Evolutionary conservation across 2,888 invertebrate genomes (phyloP).

Genomic region (Mechanitis messenoides): DNA sequence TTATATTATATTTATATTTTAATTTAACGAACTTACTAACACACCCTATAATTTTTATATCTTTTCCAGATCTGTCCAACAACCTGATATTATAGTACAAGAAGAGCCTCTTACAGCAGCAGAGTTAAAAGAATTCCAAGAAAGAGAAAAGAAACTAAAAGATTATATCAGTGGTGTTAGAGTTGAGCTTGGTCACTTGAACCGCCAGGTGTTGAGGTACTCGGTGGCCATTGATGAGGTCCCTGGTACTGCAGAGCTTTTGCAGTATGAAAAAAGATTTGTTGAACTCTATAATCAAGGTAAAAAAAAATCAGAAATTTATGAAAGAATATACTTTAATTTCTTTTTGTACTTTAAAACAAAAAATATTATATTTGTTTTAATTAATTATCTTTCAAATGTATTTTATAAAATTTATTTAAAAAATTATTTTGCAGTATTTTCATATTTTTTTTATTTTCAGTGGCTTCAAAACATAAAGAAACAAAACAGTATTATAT

Average conservation of each 20-base stretch:
- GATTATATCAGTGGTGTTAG: constrained; percentile 58
- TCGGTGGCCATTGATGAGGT: constrained; percentile 93
- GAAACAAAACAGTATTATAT: constrained; percentile 99
- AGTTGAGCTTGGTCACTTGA: constrained; percentile 85
- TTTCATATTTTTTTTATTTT: constrained; percentile 34
- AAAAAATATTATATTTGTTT: too few relatives aligned
- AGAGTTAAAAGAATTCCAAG: constrained; percentile 60
- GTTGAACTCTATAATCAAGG: constrained; percentile 97
- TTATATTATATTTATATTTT: too few relatives aligned
- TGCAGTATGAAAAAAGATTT: constrained; percentile 97
- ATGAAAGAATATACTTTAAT: too few relatives aligned
- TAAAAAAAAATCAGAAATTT: constrained; percentile 37
- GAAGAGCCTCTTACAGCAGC: constrained; percentile 57
- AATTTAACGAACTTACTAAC: too few relatives aligned
- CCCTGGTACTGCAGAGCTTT: constrained; percentile 93
- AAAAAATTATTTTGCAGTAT: background rate
- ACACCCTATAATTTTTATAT: constrained; percentile 8
- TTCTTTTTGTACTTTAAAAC: too few relatives aligned
- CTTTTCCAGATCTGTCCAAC: constrained; percentile 43
- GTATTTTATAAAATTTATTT: background rate
- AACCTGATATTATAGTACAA: constrained; percentile 45
- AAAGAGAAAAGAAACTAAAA: constrained; percentile 60
- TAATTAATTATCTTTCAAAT: background rate
- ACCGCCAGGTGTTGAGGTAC: constrained; percentile 86
- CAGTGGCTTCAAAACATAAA: constrained; percentile 95